These are phyloP conservation scores for Macaria liturata DNA, from an alignment of 2,888 invertebrate genomes.

Conservation along the genomic window DNA sequence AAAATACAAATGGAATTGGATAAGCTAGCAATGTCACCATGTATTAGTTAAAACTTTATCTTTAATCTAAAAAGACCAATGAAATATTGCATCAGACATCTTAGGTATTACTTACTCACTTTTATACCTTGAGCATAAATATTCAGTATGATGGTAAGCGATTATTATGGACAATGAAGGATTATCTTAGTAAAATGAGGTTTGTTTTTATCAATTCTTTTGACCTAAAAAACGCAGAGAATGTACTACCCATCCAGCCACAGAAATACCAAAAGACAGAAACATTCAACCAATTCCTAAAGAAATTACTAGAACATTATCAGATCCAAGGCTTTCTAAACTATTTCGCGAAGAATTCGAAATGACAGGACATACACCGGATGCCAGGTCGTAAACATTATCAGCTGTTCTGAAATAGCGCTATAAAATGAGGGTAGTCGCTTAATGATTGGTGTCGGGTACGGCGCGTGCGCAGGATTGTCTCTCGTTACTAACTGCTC, in stretches of 20 bases:
- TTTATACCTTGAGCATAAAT: neutral
- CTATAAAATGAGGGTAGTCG: slow-evolving; percentile 60
- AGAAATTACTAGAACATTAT: slow-evolving; percentile 35
- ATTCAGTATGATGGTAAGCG: neutral
- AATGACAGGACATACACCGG: slow-evolving; percentile 45
- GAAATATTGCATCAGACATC: no score
- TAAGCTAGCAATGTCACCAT: no score
- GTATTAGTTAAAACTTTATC: no score
- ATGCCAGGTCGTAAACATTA: slow-evolving; percentile 54
- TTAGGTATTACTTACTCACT: no score
- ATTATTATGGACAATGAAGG: no score
- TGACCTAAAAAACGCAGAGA: no score
- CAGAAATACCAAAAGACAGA: neutral
- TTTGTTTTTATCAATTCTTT: no score
- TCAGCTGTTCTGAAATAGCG: slow-evolving; percentile 52
- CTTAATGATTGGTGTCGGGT: slow-evolving; percentile 50
- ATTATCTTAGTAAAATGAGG: no score
- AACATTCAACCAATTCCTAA: slow-evolving; percentile 11
- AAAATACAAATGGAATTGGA: no score
- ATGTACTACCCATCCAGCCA: no score
- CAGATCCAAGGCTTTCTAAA: slow-evolving; percentile 30
- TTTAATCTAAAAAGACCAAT: no score
- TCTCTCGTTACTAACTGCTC: slow-evolving; percentile 28
- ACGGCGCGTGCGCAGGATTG: slow-evolving; percentile 58
- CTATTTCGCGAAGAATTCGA: slow-evolving; percentile 47